Percentiles rank a stretch among this genome's conserved stretches.
Conservation (phyloP, 2,888 invertebrate genomes). For the Omphaloscelis lunosa region DNA sequence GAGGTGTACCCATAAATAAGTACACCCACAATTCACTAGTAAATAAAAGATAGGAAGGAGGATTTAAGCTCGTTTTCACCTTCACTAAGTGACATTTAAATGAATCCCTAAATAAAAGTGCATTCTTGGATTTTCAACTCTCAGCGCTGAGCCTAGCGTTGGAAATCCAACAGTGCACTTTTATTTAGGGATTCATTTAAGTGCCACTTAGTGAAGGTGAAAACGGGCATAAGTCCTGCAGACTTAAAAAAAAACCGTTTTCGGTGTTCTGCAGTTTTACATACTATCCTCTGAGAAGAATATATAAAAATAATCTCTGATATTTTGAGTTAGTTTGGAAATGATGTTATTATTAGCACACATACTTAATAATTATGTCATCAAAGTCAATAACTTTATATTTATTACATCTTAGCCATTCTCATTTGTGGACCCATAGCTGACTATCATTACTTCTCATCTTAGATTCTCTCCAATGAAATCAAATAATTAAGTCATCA, state of each 20-base stretch:
- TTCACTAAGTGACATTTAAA: too few relatives aligned
- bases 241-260: background rate
- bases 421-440: background rate
- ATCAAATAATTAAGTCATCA: constrained; percentile 32
- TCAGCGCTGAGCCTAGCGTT: too few relatives aligned
- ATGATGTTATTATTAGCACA: background rate
- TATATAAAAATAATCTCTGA: background rate
- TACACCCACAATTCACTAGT: too few relatives aligned
- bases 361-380: background rate
- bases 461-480: background rate
- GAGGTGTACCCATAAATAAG: too few relatives aligned
- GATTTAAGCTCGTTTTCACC: too few relatives aligned
- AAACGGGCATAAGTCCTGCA: too few relatives aligned
- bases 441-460: background rate
- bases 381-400: background rate
- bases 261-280: background rate
- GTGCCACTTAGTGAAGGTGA: too few relatives aligned
- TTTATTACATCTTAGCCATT: background rate
- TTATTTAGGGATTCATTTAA: too few relatives aligned
- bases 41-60: background rate
- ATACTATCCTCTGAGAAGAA: background rate
- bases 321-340: background rate
- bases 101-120: too few relatives aligned
- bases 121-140: too few relatives aligned
- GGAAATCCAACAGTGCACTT: too few relatives aligned